Percentiles rank a stretch among this genome's conserved stretches.
phyloP scores from a whole-genome alignment of 2,888 invertebrate genomes.

The Stenotaenia linearis region DNA sequence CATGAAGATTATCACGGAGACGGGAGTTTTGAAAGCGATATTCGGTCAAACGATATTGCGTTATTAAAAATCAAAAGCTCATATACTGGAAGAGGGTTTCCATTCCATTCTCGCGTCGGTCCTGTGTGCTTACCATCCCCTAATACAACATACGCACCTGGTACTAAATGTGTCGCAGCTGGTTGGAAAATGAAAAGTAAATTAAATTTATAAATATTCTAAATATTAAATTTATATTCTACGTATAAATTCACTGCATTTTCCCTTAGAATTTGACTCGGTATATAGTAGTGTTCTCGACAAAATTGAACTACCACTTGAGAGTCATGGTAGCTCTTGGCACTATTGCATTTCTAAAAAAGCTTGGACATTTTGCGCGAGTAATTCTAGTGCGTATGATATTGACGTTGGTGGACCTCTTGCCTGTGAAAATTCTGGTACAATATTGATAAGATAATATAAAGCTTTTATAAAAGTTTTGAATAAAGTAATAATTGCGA shows the following conservation, averaged over 20 bases:
- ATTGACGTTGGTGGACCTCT: conserved; percentile 82
- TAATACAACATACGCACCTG: conserved; percentile 51
- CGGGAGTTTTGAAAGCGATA: not conserved
- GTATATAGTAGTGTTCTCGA: no score
- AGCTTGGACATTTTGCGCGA: conserved; percentile 74
- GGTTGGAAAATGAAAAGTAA: conserved; percentile 67
- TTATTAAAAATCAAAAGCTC: conserved; percentile 60
- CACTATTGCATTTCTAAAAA: no score
- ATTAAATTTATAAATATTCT: no score
- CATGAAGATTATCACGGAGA: no score
- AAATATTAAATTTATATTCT: no score
- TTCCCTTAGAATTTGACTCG: no score
- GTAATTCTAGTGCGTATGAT: conserved; percentile 70
- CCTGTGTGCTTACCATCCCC: conserved; percentile 66
- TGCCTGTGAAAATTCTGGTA: conserved; percentile 59
- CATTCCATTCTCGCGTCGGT: conserved; percentile 61
- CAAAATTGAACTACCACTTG: no score
- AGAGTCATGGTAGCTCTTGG: no score
- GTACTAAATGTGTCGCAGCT: conserved; percentile 68
- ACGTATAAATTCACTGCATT: no score
- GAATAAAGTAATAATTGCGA: no score
- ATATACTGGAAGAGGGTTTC: conserved; percentile 52
- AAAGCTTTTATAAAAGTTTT: no score
- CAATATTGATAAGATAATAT: not conserved
- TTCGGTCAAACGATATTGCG: conserved; percentile 61